Conservation (phyloP, 92 coral and sea anemone species). For the Siderastrea radians region DNA sequence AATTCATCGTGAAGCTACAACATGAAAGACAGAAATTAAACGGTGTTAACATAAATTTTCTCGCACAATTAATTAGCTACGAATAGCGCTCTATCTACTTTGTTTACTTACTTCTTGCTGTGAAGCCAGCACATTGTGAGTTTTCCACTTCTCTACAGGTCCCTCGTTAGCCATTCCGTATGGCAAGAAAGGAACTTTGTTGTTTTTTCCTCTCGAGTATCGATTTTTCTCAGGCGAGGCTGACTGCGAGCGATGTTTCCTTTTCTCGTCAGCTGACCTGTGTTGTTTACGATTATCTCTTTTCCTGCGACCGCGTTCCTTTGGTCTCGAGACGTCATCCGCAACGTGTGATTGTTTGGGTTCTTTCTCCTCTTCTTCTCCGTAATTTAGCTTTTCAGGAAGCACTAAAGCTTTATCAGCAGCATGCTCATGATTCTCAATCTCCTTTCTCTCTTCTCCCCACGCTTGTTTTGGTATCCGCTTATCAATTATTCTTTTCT, state of each 20-base stretch:
- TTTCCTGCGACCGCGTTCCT: constrained; percentile 5
- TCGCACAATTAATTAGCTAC: no score
- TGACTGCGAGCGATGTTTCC: constrained; percentile 56
- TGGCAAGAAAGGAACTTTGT: constrained; percentile 84
- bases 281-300: constrained; percentile 24
- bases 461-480: constrained; percentile 64
- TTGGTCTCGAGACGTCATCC: background rate
- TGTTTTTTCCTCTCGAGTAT: constrained; percentile 28
- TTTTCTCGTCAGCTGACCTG: constrained; percentile 27
- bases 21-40: no score
- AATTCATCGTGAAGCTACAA: no score
- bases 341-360: constrained; percentile 13
- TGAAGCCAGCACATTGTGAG: constrained; percentile 92
- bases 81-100: no score
- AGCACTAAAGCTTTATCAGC: constrained; percentile 4
- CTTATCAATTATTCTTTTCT: constrained; percentile 33
- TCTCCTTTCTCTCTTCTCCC: constrained; percentile 34
- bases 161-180: constrained; percentile 99
- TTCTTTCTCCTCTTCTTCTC: constrained; percentile 1
- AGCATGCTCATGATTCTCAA: constrained; percentile 13
- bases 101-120: constrained; percentile 79
- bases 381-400: constrained; percentile 19
- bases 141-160: constrained; percentile 88
- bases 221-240: constrained; percentile 29
- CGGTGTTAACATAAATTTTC: no score